phyloP scores from a whole-genome alignment of 2,797 vertebrate genomes.

The Falco cherrug region DNA sequence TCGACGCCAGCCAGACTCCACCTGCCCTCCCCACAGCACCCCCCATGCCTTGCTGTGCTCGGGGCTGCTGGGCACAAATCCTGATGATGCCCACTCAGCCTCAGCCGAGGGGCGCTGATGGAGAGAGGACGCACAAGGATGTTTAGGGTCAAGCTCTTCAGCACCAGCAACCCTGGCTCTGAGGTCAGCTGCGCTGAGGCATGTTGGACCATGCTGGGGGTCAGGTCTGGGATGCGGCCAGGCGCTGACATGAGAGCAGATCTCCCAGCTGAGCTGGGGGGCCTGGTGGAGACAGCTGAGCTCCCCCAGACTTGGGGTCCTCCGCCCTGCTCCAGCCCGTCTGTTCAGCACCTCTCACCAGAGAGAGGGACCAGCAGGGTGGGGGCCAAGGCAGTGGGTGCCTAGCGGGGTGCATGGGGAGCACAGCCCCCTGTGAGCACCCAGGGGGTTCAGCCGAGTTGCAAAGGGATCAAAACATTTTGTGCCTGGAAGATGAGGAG shows the following conservation, averaged over 20 bases:
- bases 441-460: neutral
- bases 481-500: conserved; percentile 10
- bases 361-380: neutral
- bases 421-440: neutral
- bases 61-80: neutral
- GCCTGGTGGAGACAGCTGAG: neutral
- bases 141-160: neutral
- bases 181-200: neutral
- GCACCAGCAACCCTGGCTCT: fast-evolving
- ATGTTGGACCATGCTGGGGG: fast-evolving
- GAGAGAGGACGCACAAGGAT: neutral
- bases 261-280: neutral
- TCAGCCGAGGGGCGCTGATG: fast-evolving
- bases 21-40: too few relatives aligned
- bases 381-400: neutral
- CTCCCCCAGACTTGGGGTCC: neutral
- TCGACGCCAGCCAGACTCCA: neutral
- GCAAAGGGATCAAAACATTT: conserved; percentile 11
- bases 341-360: neutral
- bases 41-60: neutral
- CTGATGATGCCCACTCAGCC: fast-evolving
- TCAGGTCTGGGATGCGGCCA: neutral
- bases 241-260: fast-evolving
- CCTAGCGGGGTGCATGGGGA: fast-evolving
- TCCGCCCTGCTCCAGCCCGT: neutral